Percentiles rank a stretch among this genome's conserved stretches.
Evolutionary conservation across 2,888 invertebrate species (phyloP).

Genomic region (Lithosia quadra): DNA sequence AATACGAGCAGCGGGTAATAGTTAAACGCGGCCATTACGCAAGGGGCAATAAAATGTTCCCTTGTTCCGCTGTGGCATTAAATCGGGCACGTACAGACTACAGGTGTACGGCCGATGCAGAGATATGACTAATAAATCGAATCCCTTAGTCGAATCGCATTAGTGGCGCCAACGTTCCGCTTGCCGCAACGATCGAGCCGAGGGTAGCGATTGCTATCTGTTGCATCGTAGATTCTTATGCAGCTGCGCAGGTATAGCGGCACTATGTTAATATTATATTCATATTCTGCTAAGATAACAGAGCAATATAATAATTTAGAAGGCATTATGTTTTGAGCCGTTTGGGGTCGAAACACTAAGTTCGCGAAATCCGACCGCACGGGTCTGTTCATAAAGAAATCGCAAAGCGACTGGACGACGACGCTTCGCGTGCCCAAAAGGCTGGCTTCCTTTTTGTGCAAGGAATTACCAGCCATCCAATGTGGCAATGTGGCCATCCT

Average conservation of each 20-base stretch:
- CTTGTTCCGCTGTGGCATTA: constrained; percentile 65
- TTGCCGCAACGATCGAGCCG: constrained; percentile 53
- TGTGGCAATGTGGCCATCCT: too few relatives aligned
- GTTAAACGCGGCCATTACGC: constrained; percentile 63
- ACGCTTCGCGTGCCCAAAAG: too few relatives aligned
- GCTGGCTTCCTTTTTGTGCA: too few relatives aligned
- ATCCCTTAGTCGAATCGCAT: constrained; percentile 75
- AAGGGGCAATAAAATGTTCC: constrained; percentile 67
- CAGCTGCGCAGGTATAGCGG: constrained; percentile 45
- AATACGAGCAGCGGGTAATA: constrained; percentile 67
- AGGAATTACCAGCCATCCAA: too few relatives aligned
- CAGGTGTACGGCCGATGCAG: constrained; percentile 74
- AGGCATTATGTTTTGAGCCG: too few relatives aligned
- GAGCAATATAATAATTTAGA: too few relatives aligned
- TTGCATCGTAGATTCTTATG: constrained; percentile 46
- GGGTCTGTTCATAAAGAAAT: too few relatives aligned
- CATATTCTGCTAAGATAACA: constrained; percentile 28
- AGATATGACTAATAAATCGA: constrained; percentile 80
- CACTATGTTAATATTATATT: constrained; percentile 34
- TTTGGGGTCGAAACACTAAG: too few relatives aligned
- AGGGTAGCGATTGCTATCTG: constrained; percentile 62
- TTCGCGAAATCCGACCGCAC: too few relatives aligned
- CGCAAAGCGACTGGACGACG: too few relatives aligned
- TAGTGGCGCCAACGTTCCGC: constrained; percentile 80
- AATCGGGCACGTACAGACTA: constrained; percentile 74